Evolutionary conservation across 2,888 invertebrate species (phyloP), one percentile per base, ranked within the genome.

Genomic region (Coelopa pilipes): DNA sequence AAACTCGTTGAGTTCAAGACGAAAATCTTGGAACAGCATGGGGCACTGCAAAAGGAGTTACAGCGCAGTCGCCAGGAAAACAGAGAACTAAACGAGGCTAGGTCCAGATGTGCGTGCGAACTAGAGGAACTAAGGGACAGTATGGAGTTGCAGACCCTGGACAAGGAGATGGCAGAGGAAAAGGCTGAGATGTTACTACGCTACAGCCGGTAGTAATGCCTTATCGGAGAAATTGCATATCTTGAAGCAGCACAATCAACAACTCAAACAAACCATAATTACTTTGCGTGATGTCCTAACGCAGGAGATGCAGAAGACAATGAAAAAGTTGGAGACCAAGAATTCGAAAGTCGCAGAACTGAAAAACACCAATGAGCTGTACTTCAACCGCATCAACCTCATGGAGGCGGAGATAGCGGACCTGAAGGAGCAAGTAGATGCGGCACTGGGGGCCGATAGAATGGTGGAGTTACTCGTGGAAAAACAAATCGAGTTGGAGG

Each of bases 131-230:
- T 97, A 0, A 92, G 94, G 0, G 98, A 99, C 84, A 96, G 96
- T 0, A 92, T 98, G 0, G 99, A 99, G 89, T 94, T 99, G 92
- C 95, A 98, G 0, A 97, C 98, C 0, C 89, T 99, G 0, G 99
- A 99, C 86, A 98, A 97, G 87, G 99, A 99, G 89, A 98, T 99
- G 97, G 99, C 99, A 0, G 99, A 99, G 85, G 99, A 99, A 84
- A 94, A 94, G 84, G 91, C 93, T 0, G 94, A 95, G 86, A 92
- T 93, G 0, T 85, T 94, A 71, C 88, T 89, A 74, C 93, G 96
- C 89, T 90, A 75, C 75, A 17, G 76, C 75, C 4, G 96, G 82
- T 93, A 96, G 76, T 96, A 75, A 79, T 12, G 82, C 81, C 67
- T 80, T 82, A 3, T 76, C 79, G 0, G 83, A 81, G 0, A 84